These are phyloP conservation scores for Leptodactylus fallax DNA, from an alignment of 2,797 vertebrate species.

Conservation along the genomic window DNA sequence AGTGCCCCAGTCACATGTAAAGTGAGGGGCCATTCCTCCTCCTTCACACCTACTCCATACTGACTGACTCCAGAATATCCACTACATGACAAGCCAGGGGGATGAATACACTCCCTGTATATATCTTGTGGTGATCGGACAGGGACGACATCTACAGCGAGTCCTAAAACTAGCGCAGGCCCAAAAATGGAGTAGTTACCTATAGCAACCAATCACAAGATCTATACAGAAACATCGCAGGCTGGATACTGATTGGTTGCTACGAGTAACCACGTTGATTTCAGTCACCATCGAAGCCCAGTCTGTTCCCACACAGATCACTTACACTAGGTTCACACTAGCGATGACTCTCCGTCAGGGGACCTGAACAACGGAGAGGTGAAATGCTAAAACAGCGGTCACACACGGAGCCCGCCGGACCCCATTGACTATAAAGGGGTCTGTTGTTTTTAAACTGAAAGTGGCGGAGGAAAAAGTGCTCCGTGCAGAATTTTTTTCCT, in stretches of 20 bases:
- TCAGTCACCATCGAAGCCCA: too few species aligned
- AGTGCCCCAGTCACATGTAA: conserved; percentile 39
- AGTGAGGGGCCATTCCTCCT: not conserved
- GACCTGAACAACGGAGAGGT: too few species aligned
- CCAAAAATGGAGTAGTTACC: not conserved
- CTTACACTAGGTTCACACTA: too few species aligned
- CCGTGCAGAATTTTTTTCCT: too few species aligned
- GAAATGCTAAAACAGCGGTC: too few species aligned
- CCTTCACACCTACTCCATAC: not conserved
- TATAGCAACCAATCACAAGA: not conserved
- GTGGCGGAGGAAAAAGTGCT: too few species aligned
- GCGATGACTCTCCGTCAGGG: too few species aligned
- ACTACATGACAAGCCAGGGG: not conserved
- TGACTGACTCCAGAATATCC: conserved; percentile 7
- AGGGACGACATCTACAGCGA: not conserved
- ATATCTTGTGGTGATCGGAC: not conserved
- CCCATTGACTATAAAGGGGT: too few species aligned
- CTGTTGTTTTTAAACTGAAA: not conserved
- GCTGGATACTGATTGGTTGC: not conserved
- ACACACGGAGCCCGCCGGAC: too few species aligned
- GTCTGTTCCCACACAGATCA: not conserved
- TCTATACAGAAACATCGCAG: not conserved
- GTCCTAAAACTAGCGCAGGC: not conserved
- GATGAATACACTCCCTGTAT: not conserved
- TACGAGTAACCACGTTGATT: too few species aligned